Evolutionary conservation across 2,888 invertebrate species (phyloP), one percentile per base, ranked within the genome.

Genomic region (Aethes cnicana): DNA sequence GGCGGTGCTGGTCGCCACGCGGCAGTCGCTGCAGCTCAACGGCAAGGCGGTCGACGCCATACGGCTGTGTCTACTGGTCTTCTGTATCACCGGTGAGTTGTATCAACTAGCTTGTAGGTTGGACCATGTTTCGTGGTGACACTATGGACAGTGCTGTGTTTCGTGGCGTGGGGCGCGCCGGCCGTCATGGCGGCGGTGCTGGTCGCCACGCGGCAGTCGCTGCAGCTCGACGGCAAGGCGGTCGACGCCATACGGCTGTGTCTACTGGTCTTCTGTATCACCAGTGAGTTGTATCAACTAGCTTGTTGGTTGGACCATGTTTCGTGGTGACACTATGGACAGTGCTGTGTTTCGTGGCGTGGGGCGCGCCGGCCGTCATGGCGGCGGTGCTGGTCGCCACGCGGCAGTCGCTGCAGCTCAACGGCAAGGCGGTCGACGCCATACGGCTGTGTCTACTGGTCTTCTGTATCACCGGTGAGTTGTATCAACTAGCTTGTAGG

Each of bases 111-210:
- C n/a, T n/a, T n/a, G n/a, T n/a, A n/a, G n/a, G n/a, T n/a, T 49
- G 96, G 97, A 56, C 90, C 96, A 2, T 95, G 96, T 67, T 96
- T 95, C 77, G 94, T 97, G 49, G 84, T 95, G 18, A 93, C 94
- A 41, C 73, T 96, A 1, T 94, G 95, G 83, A 95, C 95, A 54
- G 91, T 90, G 58, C 76, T 95, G 88, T 73, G 80, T 75, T 74
- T 86, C 50, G 87, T 91, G 54, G 91, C 92, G 35, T 92, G 92
- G 92, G 92, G 92, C 11, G 81, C 91, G 1, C 96, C 97, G 0
- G 78, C 92, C 0, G 69, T 95, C 4, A 89, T 96, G 66, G 92
- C 94, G 1, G 87, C 85, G 0, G 75, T 94, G 8, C 81, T 97
- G 53, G 88, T 96, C 56, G 74, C 92, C 11, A 9, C 12, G n/a